Evolutionary conservation across 1,140 invertebrate genomes (phyloP).

Genomic region (Pteromalus puparum): DNA sequence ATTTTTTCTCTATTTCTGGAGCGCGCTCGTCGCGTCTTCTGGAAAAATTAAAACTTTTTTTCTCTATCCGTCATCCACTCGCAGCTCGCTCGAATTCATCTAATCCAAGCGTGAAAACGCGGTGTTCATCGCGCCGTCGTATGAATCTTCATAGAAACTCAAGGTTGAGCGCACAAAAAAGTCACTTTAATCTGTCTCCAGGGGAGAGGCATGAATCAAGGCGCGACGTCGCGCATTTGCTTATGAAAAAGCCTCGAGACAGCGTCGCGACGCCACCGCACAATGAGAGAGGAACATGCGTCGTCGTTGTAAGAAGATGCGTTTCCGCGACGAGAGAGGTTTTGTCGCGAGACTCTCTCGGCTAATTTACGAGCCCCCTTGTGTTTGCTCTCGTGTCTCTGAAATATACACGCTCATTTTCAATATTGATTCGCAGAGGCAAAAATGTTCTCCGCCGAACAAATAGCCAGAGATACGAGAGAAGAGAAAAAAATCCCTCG

Average conservation of each 20-base stretch:
- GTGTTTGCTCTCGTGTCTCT: neutral
- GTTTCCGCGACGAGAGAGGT: neutral
- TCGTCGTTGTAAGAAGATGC: no score
- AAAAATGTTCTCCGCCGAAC: neutral
- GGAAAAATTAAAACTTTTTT: no score
- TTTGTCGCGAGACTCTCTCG: neutral
- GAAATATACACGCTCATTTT: neutral
- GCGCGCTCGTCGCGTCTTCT: no score
- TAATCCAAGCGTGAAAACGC: no score
- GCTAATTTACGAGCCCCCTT: neutral
- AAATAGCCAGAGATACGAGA: neutral
- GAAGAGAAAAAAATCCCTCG: neutral
- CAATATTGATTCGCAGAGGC: neutral
- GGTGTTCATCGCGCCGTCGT: no score
- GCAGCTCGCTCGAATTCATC: no score
- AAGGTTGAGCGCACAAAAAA: neutral
- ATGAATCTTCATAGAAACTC: neutral
- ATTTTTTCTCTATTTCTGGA: neutral
- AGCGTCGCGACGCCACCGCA: neutral
- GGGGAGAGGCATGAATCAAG: neutral
- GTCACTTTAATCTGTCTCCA: neutral
- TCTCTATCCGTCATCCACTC: no score
- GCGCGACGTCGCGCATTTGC: neutral
- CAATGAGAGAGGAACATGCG: neutral
- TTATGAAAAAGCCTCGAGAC: conserved; percentile 5